Percentiles rank a stretch among this genome's conserved stretches.
Evolutionary conservation across 2,797 vertebrate genomes (phyloP).

Genomic region (Eidolon dupreanum): DNA sequence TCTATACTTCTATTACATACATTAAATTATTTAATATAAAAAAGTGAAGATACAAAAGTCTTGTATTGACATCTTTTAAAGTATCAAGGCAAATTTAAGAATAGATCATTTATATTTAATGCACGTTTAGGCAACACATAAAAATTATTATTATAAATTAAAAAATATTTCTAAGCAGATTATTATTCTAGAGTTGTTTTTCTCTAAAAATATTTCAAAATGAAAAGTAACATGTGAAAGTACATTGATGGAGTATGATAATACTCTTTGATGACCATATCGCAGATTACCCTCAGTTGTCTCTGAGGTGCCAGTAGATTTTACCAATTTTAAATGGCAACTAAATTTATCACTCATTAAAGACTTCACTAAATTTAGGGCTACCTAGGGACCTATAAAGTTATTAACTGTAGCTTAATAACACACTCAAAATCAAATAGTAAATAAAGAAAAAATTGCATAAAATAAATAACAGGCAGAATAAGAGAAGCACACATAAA

Average conservation of each 20-base stretch:
- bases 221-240: slow-evolving; percentile 1
- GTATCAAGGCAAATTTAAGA: not conserved
- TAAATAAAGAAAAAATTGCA: slow-evolving; percentile 33
- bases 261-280: not conserved
- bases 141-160: not conserved
- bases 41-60: not conserved
- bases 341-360: slow-evolving; percentile 34
- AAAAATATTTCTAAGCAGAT: not conserved
- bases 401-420: slow-evolving; percentile 29
- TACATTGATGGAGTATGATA: not conserved
- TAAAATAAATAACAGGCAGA: not conserved
- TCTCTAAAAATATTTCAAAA: not conserved
- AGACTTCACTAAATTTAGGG: slow-evolving; percentile 55
- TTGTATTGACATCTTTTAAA: not conserved
- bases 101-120: not conserved
- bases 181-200: not conserved
- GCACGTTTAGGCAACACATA: not conserved
- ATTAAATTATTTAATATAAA: not conserved
- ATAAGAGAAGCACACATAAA: slow-evolving; percentile 27
- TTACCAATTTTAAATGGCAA: slow-evolving; percentile 33
- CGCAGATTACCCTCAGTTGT: slow-evolving; percentile 14
- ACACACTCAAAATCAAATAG: slow-evolving; percentile 3
- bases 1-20: not conserved
- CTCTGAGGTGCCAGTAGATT: not conserved
- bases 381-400: not conserved